phyloP scores from a whole-genome alignment of 2,888 invertebrate species.

The Sminthurides aquaticus region DNA sequence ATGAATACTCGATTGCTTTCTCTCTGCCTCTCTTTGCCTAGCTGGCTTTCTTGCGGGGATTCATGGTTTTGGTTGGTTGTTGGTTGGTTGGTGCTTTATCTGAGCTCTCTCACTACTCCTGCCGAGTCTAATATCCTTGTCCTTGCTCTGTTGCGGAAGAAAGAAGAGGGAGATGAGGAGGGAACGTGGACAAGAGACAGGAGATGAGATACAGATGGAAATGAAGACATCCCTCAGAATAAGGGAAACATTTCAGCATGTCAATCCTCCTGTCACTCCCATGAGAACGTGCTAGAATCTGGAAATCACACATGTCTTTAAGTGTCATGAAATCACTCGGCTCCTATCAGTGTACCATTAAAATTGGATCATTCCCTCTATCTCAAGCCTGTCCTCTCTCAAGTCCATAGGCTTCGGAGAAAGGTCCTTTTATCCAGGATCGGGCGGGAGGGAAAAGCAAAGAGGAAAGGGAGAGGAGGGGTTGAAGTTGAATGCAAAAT shows the following conservation, averaged over 20 bases:
- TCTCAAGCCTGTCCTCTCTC: not conserved
- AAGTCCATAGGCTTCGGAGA: no score
- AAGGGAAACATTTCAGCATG: constrained; percentile 1
- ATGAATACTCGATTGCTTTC: not conserved
- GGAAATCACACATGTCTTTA: constrained; percentile 6
- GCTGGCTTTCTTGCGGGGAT: not conserved
- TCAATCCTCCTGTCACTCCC: constrained; percentile 2
- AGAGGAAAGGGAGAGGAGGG: no score
- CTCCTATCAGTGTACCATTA: constrained; percentile 3
- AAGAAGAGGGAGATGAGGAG: not conserved
- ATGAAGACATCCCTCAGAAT: constrained; percentile 1
- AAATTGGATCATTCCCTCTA: constrained; percentile 2
- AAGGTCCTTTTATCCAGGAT: no score
- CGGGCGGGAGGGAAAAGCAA: no score
- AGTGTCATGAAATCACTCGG: constrained; percentile 6
- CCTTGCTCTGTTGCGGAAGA: not conserved
- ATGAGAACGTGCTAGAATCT: constrained; percentile 7
- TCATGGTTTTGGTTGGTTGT: not conserved
- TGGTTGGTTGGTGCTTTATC: not conserved
- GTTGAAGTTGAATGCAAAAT: no score
- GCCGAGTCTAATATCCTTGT: not conserved
- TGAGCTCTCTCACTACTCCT: not conserved
- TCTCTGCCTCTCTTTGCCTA: not conserved
- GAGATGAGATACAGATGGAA: not conserved
- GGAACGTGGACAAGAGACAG: constrained; percentile 1